Conservation (phyloP, 2,797 vertebrate genomes). For the Benthosema pterotum region DNA sequence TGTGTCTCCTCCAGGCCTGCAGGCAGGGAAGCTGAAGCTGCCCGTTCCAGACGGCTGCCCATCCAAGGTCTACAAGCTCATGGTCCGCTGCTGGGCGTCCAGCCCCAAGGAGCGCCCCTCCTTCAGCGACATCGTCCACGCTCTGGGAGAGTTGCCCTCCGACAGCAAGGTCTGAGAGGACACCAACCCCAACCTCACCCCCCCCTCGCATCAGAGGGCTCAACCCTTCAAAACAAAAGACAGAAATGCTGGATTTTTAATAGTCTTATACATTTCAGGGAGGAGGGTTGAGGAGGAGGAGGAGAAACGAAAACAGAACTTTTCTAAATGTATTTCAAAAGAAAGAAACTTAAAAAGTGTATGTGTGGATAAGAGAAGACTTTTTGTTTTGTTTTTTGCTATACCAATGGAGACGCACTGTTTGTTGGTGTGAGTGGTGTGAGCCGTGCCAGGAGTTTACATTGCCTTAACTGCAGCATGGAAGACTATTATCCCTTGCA, state of each 20-base stretch:
- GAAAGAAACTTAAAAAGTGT: constrained; percentile 1
- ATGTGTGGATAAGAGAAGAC: constrained; percentile 48
- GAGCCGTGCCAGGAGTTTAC: constrained; percentile 56
- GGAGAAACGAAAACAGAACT: constrained; percentile 27
- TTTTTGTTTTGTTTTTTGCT: constrained; percentile 55
- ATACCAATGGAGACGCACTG: constrained; percentile 49
- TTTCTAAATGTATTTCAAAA: constrained; percentile 70
- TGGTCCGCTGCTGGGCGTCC: constrained; percentile 91
- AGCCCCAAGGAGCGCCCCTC: constrained; percentile 95
- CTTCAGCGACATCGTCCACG: constrained; percentile 89
- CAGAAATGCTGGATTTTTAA: constrained; percentile 70
- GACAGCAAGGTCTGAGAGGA: constrained; percentile 91
- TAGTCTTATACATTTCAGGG: constrained; percentile 79
- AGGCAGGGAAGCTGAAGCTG: constrained; percentile 87
- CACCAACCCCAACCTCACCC: not conserved
- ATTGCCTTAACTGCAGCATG: constrained; percentile 73
- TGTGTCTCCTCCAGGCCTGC: constrained; percentile 80
- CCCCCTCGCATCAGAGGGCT: constrained; percentile 22
- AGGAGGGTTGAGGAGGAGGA: constrained; percentile 52
- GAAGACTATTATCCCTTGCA: constrained; percentile 41
- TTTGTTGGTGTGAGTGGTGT: constrained; percentile 42
- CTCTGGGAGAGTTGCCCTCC: constrained; percentile 85
- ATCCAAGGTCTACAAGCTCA: constrained; percentile 90
- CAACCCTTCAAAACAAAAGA: constrained; percentile 56
- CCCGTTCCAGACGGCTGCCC: constrained; percentile 88